These are phyloP conservation scores for Mormyrus lacerda DNA, from an alignment of 2,113 vertebrate genomes.

Conservation along the genomic window DNA sequence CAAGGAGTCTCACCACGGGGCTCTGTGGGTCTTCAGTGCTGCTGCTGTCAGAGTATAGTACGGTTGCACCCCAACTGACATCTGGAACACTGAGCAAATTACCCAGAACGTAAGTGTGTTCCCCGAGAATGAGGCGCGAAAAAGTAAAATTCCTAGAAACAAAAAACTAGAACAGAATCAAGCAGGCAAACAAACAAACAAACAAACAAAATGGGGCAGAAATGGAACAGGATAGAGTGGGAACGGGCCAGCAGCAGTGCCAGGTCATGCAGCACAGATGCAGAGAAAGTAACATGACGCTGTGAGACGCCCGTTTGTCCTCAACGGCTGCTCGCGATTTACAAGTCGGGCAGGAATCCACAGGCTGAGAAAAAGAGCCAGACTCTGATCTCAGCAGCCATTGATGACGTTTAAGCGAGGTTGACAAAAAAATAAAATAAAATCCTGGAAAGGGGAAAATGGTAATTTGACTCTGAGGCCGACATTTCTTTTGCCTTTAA, in stretches of 20 bases:
- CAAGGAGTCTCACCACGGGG: background rate
- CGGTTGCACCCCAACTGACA: background rate
- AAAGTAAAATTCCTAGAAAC: constrained; percentile 17
- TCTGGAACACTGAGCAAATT: background rate
- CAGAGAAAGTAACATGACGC: constrained; percentile 67
- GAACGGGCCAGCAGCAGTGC: constrained; percentile 47
- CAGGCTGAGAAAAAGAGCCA: constrained; percentile 56
- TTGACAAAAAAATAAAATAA: constrained; percentile 51
- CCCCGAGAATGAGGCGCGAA: background rate
- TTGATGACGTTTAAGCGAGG: constrained; percentile 59
- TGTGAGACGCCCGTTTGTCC: constrained; percentile 54
- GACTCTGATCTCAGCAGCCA: constrained; percentile 58
- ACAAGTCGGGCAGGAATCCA: constrained; percentile 57
- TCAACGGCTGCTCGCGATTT: constrained; percentile 62
- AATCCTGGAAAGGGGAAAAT: constrained; percentile 47
- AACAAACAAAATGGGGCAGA: background rate
- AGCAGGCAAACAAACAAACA: background rate
- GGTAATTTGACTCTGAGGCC: constrained; percentile 61
- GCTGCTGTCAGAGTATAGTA: background rate
- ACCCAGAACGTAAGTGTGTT: background rate
- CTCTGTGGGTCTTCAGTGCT: background rate
- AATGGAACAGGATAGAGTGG: constrained; percentile 32
- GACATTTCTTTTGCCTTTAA: constrained; percentile 61
- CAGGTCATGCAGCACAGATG: constrained; percentile 63
- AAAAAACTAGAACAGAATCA: background rate